Conservation (phyloP, 1,140 invertebrate genomes). For the Penaeus indicus region DNA sequence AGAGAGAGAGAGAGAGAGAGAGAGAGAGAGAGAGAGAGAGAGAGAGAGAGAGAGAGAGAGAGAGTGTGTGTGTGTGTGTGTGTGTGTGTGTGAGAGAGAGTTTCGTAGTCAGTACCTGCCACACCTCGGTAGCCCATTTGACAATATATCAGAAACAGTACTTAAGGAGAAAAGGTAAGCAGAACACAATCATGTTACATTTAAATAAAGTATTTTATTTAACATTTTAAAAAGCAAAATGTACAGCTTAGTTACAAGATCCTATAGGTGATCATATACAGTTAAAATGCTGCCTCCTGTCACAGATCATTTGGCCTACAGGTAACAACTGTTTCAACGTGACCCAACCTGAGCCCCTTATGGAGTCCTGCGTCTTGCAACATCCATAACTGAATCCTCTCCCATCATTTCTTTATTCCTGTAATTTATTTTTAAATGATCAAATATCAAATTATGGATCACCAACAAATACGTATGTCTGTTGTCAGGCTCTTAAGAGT, state of each 20-base stretch:
- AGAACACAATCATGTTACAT: slow-evolving; percentile 41
- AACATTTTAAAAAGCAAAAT: slow-evolving; percentile 63
- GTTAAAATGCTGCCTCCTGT: slow-evolving; percentile 59
- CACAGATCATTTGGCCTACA: slow-evolving; percentile 13
- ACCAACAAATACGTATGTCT: no score
- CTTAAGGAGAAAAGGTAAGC: neutral
- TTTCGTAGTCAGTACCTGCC: neutral
- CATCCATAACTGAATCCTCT: no score
- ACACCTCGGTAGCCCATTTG: neutral
- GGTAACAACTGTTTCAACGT: no score
- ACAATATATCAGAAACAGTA: neutral
- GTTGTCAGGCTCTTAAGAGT: no score
- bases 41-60: no score
- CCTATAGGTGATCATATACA: slow-evolving; percentile 49
- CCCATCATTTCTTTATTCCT: no score
- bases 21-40: no score
- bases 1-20: no score
- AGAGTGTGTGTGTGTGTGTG: slow-evolving; percentile 2
- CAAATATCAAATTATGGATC: no score
- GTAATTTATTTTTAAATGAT: no score
- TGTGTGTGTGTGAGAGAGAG: neutral
- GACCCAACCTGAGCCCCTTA: no score
- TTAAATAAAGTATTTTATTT: slow-evolving; percentile 65
- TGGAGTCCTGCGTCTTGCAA: no score
- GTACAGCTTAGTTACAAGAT: slow-evolving; percentile 64